Conservation (phyloP, 2,888 invertebrate genomes). For the Serripes groenlandicus region DNA sequence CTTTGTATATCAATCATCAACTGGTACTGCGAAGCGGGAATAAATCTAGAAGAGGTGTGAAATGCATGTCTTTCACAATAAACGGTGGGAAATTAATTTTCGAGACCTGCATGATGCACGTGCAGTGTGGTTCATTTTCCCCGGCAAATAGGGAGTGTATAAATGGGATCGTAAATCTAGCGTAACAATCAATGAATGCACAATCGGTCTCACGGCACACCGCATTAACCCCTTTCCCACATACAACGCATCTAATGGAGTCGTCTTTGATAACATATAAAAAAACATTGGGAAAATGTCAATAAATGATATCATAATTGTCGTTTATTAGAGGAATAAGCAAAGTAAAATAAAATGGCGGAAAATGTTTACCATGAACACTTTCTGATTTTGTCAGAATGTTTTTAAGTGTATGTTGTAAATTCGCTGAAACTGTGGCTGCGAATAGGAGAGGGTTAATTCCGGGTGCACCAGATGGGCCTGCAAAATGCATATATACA, state of each 20-base stretch:
- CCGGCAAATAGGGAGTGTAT: slow-evolving; percentile 5
- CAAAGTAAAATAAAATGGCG: neutral
- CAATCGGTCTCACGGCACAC: slow-evolving; percentile 3
- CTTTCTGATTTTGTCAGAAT: neutral
- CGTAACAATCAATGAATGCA: slow-evolving; percentile 19
- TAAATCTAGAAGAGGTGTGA: slow-evolving; percentile 13
- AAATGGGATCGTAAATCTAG: slow-evolving; percentile 22
- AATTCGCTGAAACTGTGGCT: neutral
- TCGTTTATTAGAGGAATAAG: neutral
- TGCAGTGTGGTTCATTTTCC: slow-evolving; percentile 10
- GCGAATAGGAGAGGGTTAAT: neutral
- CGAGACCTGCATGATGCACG: slow-evolving; percentile 14
- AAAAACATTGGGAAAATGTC: too few relatives aligned
- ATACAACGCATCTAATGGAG: too few relatives aligned
- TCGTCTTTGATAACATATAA: too few relatives aligned
- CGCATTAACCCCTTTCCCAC: neutral
- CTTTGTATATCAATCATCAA: too few relatives aligned
- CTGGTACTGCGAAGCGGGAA: neutral
- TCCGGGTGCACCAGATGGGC: slow-evolving; percentile 39
- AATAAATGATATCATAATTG: too few relatives aligned
- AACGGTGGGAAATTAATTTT: slow-evolving; percentile 17
- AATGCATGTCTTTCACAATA: slow-evolving; percentile 15
- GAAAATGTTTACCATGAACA: neutral
- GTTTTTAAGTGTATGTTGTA: neutral
- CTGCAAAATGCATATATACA: slow-evolving; percentile 22